These are phyloP conservation scores for Xylophagus ater DNA, from an alignment of 2,888 invertebrate species.

Conservation along the genomic window DNA sequence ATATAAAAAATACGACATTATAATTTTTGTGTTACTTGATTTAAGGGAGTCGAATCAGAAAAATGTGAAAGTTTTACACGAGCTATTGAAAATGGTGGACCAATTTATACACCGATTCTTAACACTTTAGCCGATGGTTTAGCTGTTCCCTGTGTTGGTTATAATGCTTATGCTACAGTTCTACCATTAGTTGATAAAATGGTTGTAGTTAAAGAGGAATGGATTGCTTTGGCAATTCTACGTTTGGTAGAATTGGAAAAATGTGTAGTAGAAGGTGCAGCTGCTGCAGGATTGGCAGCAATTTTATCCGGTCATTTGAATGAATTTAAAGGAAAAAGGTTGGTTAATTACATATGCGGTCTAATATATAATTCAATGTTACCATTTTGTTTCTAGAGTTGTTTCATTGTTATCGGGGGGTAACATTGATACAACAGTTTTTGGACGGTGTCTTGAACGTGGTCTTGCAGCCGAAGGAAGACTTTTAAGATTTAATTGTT, in stretches of 20 bases:
- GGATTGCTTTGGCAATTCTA: constrained; percentile 71
- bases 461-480: constrained; percentile 80
- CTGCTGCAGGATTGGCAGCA: constrained; percentile 75
- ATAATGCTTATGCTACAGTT: constrained; percentile 71
- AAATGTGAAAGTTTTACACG: constrained; percentile 75
- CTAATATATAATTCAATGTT: background rate
- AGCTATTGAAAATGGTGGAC: constrained; percentile 58
- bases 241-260: constrained; percentile 73
- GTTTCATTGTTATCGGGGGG: constrained; percentile 77
- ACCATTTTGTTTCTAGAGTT: constrained; percentile 46
- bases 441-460: constrained; percentile 78
- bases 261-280: constrained; percentile 85
- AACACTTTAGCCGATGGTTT: constrained; percentile 81
- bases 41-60: constrained; percentile 83
- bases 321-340: constrained; percentile 73
- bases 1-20: constrained; percentile 1
- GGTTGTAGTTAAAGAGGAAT: constrained; percentile 70
- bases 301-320: constrained; percentile 69
- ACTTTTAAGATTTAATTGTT: constrained; percentile 61
- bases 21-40: constrained; percentile 10
- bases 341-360: no score
- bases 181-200: constrained; percentile 63
- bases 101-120: constrained; percentile 52
- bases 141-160: constrained; percentile 78
- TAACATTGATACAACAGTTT: constrained; percentile 84